These are phyloP conservation scores for Phytoseiulus persimilis DNA, from an alignment of 2,888 invertebrate genomes.

Conservation along the genomic window DNA sequence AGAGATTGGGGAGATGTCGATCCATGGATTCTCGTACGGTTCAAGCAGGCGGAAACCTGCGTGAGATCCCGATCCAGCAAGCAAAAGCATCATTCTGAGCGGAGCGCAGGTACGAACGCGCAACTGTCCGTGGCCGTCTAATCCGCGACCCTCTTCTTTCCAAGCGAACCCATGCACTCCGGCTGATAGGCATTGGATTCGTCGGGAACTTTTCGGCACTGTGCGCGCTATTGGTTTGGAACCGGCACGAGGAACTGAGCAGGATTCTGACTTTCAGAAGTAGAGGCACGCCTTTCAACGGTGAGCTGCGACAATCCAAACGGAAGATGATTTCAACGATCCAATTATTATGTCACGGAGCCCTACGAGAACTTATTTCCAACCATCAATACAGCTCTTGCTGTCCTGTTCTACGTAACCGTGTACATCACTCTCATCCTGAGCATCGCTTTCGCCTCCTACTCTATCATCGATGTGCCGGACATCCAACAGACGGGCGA, in stretches of 20 bases:
- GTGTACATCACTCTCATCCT: background rate
- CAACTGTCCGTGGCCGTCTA: too few relatives aligned
- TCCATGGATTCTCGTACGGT: too few relatives aligned
- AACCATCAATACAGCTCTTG: background rate
- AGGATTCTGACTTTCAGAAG: background rate
- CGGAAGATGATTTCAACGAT: too few relatives aligned
- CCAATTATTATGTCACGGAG: too few relatives aligned
- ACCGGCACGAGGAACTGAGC: background rate
- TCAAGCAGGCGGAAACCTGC: too few relatives aligned
- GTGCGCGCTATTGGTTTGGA: background rate
- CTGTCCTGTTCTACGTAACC: constrained; percentile 8
- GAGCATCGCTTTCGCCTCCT: background rate
- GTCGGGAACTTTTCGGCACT: background rate
- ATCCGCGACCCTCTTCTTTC: background rate
- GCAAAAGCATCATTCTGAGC: too few relatives aligned
- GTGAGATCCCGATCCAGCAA: too few relatives aligned
- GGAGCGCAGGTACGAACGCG: too few relatives aligned
- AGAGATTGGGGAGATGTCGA: too few relatives aligned
- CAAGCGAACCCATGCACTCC: background rate
- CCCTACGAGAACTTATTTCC: too few relatives aligned
- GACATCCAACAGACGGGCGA: background rate
- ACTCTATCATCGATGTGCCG: constrained; percentile 9
- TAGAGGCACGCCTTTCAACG: background rate
- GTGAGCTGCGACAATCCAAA: background rate
- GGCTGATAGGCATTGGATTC: background rate